A percentile compares a stretch with the other conserved stretches of the same genome.
Evolutionary conservation across 2,888 invertebrate genomes (phyloP).

Genomic region (Carterocephalus palaemon): DNA sequence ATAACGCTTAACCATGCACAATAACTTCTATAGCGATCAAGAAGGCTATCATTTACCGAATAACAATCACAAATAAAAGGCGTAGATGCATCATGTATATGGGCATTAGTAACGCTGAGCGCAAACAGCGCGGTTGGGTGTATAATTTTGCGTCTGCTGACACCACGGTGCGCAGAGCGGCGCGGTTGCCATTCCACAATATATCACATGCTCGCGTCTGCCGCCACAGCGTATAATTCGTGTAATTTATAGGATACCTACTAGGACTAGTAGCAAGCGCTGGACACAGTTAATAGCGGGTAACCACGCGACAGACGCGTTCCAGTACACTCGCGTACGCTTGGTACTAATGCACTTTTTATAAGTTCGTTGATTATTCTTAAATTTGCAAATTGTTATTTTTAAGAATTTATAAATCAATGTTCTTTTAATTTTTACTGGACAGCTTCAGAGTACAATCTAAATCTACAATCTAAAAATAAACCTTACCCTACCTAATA

Average conservation of each 20-base stretch:
- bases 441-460: too few species aligned
- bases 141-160: conserved; percentile 73
- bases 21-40: conserved; percentile 62
- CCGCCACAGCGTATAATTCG: conserved; percentile 71
- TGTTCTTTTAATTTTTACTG: too few species aligned
- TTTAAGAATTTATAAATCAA: too few species aligned
- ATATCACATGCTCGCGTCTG: conserved; percentile 68
- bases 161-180: conserved; percentile 48
- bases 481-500: conserved; percentile 4
- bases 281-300: conserved; percentile 65
- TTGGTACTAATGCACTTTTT: too few species aligned
- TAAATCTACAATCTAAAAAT: too few species aligned
- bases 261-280: conserved; percentile 59
- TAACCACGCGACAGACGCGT: conserved; percentile 73
- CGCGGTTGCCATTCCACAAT: conserved; percentile 62
- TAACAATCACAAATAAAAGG: conserved; percentile 68
- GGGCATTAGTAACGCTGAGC: conserved; percentile 57
- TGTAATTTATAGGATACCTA: conserved; percentile 68
- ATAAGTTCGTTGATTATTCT: too few species aligned
- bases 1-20: conserved; percentile 53
- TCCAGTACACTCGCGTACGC: conserved; percentile 37
- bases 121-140: conserved; percentile 61
- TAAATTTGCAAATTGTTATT: too few species aligned
- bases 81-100: conserved; percentile 42
- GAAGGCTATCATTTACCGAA: conserved; percentile 69